Conservation (phyloP, 2,888 invertebrate species). For the Tyria jacobaeae region DNA sequence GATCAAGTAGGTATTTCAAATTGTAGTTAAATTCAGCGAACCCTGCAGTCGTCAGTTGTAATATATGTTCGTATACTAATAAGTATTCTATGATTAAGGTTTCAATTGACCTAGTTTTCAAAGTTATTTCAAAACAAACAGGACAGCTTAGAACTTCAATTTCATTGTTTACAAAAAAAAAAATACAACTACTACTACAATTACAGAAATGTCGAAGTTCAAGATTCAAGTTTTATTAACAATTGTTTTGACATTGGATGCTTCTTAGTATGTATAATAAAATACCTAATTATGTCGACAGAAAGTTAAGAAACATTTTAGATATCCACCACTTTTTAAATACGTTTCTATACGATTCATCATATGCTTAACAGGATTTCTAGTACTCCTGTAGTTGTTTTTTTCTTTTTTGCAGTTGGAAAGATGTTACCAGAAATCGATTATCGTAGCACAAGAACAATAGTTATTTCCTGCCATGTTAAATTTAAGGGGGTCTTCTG, state of each 20-base stretch:
- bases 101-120: neutral
- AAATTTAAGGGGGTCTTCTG: no score
- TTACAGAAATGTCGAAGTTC: conserved; percentile 36
- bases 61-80: neutral
- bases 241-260: conserved; percentile 43
- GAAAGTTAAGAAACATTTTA: neutral
- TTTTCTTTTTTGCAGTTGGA: no score
- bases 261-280: neutral
- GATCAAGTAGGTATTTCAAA: no score
- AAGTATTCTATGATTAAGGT: neutral
- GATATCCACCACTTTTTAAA: no score
- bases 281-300: neutral
- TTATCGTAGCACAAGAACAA: no score
- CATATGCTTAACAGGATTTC: no score
- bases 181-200: no score
- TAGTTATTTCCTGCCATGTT: no score
- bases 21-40: no score
- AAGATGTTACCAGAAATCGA: no score
- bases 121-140: neutral
- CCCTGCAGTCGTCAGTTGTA: neutral
- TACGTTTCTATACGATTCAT: no score
- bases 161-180: conserved; percentile 25
- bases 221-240: conserved; percentile 28
- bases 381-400: no score
- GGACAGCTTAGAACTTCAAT: neutral